Evolutionary conservation across 2,113 vertebrate species (phyloP).

Genomic region (Marcusenius ussheri): DNA sequence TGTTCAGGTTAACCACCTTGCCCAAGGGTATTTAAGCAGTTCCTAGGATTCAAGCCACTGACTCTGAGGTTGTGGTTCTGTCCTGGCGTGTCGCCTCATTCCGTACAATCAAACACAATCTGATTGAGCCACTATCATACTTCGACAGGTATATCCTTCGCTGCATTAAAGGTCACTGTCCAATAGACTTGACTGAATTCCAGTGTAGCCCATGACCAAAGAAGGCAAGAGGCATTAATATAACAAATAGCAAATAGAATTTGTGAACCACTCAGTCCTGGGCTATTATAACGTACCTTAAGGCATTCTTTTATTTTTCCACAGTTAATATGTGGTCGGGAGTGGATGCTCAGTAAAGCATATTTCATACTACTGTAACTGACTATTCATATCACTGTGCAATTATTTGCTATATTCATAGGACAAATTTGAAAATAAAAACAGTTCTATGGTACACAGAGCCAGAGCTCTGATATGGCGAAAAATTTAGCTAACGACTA

Average conservation of each 20-base stretch:
- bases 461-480: neutral
- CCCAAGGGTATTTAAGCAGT: neutral
- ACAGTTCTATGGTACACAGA: neutral
- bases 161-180: neutral
- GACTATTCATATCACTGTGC: neutral
- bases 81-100: neutral
- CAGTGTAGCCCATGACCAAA: neutral
- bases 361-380: neutral
- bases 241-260: neutral
- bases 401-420: neutral
- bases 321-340: neutral
- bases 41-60: neutral
- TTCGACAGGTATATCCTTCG: neutral
- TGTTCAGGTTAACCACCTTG: neutral
- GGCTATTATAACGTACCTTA: neutral
- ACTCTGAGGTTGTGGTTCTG: neutral
- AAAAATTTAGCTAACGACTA: neutral
- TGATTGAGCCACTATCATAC: neutral
- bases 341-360: neutral
- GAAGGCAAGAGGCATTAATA: neutral
- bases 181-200: neutral
- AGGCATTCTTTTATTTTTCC: neutral
- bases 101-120: neutral
- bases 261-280: neutral
- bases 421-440: neutral